These are phyloP conservation scores for Philereme transversata DNA, from an alignment of 2,888 invertebrate species.

Conservation along the genomic window DNA sequence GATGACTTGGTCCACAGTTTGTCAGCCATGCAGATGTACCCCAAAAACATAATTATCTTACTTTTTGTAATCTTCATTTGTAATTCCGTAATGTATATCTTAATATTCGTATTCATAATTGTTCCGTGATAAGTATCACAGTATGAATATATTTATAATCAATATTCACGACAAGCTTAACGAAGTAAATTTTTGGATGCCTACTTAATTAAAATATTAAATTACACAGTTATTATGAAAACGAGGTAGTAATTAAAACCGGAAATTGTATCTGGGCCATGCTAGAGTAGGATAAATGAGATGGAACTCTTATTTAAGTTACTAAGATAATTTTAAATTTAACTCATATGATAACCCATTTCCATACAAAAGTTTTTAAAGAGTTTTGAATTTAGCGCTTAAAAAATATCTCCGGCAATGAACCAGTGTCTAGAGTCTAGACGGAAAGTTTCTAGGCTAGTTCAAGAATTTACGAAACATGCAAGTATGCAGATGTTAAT, in stretches of 20 bases:
- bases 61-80: too few relatives aligned
- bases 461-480: conserved; percentile 63
- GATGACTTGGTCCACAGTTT: too few relatives aligned
- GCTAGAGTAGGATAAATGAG: too few relatives aligned
- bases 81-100: too few relatives aligned
- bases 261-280: background rate
- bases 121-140: too few relatives aligned
- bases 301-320: too few relatives aligned
- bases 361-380: background rate
- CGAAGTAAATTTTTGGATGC: background rate
- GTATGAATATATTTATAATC: background rate
- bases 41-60: too few relatives aligned
- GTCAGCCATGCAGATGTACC: too few relatives aligned
- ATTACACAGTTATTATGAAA: conserved; percentile 10
- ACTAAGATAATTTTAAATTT: too few relatives aligned
- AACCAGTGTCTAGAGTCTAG: conserved; percentile 28
- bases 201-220: conserved; percentile 16
- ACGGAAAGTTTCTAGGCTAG: conserved; percentile 51
- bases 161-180: conserved; percentile 3
- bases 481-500: conserved; percentile 77
- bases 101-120: too few relatives aligned
- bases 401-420: conserved; percentile 2
- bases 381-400: background rate
- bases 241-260: conserved; percentile 11
- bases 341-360: too few relatives aligned